Conservation (phyloP, 1,140 invertebrate genomes). For the Dendroctonus valens region DNA sequence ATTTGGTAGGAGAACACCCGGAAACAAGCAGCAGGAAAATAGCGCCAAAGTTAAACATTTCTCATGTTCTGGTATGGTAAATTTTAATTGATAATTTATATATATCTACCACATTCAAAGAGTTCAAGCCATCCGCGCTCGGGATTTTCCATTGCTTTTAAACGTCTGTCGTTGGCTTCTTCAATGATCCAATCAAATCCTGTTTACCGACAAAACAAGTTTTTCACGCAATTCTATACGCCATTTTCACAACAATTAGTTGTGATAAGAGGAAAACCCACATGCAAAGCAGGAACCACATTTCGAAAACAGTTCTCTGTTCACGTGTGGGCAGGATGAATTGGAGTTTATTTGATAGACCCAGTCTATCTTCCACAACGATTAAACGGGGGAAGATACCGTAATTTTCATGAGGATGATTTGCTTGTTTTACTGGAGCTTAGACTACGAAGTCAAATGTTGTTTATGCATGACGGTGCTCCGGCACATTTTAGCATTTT, state of each 20-base stretch:
- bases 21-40: slow-evolving; percentile 28
- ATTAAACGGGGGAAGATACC: no score
- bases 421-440: no score
- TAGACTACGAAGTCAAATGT: no score
- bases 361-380: no score
- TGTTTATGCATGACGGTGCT: no score
- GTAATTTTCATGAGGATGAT: no score
- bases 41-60: slow-evolving; percentile 25
- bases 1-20: slow-evolving; percentile 31
- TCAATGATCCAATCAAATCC: not conserved
- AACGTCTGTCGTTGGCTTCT: slow-evolving; percentile 25
- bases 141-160: slow-evolving; percentile 21
- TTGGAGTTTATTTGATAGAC: no score
- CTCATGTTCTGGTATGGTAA: slow-evolving; percentile 20
- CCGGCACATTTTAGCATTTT: no score
- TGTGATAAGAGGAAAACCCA: slow-evolving; percentile 24
- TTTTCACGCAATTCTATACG: slow-evolving; percentile 18
- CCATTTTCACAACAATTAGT: slow-evolving; percentile 23
- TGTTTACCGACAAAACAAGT: slow-evolving; percentile 27
- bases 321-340: no score
- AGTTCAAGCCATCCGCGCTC: slow-evolving; percentile 21
- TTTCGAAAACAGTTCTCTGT: no score
- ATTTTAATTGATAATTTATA: slow-evolving; percentile 22
- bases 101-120: slow-evolving; percentile 31
- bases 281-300: no score